Base-by-base conservation (phyloP, 2,113 vertebrate species). In the Clarias magur region DNA sequence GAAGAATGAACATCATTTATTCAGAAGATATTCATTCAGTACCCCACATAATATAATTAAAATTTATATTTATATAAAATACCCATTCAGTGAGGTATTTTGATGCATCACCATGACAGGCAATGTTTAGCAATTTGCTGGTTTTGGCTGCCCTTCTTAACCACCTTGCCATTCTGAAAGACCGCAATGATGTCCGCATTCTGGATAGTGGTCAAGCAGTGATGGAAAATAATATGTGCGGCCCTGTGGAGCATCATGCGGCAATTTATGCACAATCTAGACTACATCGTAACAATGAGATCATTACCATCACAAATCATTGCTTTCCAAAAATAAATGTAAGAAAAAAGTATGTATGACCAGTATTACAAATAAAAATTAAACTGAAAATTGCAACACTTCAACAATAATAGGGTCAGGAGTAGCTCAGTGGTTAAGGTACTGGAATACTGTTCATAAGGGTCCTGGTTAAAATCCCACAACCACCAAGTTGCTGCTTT, bases 151-250 rank as follows among this genome's bases (percentile, higher is more conserved):
- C 96, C 96, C 1, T 94, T 94, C 84, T 97, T 96, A 84, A 84
- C 4, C 0, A 96, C 85, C 60, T 63, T 90, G 76, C 96, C 96
- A 0, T 95, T 94, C 83, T 96, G 90, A 79, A 96, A 80, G 73
- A 95, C 94, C 0, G 90, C 94, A 6, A 96, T 97, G 30, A 91
- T 88, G 92, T 96, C 95, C 0, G 96, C 96, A 0, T 95, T 96
- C 89, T 96, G 95, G 89, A 96, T 93, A 76, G 96, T 95, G 89
- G 95, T 94, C 84, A 97, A 92, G 67, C 95, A 95, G 72, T 97
- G 96, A n/a, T 96, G 94, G 0, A 96, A 96, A 88, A 96, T 86
- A 0, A 96, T 94, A 91, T 0, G 95, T 97, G 1, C 94, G 94
- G 4, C 95, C 96, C 83, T 92, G 86, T 54, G 94, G 91, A 75